Evolutionary conservation across 2,797 vertebrate genomes (phyloP).

Genomic region (Pelochelys cantorii): DNA sequence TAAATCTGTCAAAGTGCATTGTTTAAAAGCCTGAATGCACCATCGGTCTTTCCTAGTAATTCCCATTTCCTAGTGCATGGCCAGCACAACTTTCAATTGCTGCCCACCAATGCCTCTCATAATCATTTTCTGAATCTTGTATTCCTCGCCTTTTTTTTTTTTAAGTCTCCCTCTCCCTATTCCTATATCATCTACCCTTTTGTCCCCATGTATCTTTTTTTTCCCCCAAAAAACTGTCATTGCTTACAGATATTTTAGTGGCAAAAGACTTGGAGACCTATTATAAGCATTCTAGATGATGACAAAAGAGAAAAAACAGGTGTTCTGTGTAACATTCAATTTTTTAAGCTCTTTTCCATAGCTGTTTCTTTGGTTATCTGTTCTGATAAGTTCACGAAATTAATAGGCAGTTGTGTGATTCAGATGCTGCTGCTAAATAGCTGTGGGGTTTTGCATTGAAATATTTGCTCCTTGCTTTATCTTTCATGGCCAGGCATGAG

Average conservation of each 20-base stretch:
- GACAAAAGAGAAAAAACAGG: not conserved
- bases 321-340: not conserved
- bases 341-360: not conserved
- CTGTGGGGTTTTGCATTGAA: not conserved
- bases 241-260: not conserved
- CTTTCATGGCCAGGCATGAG: not conserved
- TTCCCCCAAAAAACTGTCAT: not conserved
- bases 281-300: not conserved
- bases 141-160: not conserved
- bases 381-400: not conserved
- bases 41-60: not conserved
- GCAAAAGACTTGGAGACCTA: not conserved
- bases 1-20: not conserved
- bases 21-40: not conserved
- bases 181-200: not conserved
- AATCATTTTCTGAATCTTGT: not conserved
- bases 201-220: not conserved
- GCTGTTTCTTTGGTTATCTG: not conserved
- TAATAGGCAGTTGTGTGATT: not conserved
- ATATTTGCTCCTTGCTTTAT: not conserved
- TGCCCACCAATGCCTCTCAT: not conserved
- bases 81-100: not conserved
- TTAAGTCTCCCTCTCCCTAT: not conserved
- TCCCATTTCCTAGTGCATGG: not conserved
- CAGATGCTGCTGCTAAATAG: not conserved